A percentile compares a stretch with the other conserved stretches of the same genome.
These are phyloP conservation scores for Globodera rostochiensis DNA, from an alignment of 1,140 invertebrate species.

Conservation along the genomic window DNA sequence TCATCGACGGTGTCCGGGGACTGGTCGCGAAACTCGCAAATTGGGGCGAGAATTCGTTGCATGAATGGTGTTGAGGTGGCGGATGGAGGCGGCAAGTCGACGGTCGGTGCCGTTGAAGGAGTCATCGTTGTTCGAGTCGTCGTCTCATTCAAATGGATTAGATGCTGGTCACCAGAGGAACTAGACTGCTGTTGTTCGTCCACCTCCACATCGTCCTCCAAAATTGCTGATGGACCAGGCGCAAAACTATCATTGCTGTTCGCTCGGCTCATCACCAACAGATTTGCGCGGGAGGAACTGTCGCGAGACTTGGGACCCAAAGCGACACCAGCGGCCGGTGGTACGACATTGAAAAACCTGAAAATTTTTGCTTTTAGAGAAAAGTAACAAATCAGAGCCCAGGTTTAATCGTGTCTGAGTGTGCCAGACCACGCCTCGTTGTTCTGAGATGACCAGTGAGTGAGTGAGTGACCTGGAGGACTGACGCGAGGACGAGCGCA, in stretches of 20 bases:
- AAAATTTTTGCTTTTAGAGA: too few species aligned
- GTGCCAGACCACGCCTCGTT: too few species aligned
- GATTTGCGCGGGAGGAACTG: conserved; percentile 34
- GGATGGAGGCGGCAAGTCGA: conserved; percentile 17
- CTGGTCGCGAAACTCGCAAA: conserved; percentile 31
- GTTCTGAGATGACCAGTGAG: too few species aligned
- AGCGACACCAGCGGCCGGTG: neutral
- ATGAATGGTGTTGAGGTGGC: conserved; percentile 23
- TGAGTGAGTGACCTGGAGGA: conserved; percentile 56
- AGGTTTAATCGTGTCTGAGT: too few species aligned
- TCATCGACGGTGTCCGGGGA: conserved; percentile 15
- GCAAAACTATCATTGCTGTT: conserved; percentile 45
- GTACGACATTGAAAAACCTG: conserved; percentile 32
- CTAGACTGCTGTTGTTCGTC: conserved; percentile 22
- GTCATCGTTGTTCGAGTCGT: neutral
- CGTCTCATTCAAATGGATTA: conserved; percentile 4
- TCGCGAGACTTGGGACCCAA: conserved; percentile 1
- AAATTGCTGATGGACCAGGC: conserved; percentile 31
- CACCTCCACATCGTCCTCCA: conserved; percentile 36
- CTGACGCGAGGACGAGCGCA: conserved; percentile 60
- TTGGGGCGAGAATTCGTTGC: conserved; percentile 34
- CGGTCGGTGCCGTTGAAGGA: neutral
- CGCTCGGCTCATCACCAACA: conserved; percentile 31
- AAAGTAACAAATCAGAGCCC: too few species aligned
- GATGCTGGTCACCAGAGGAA: neutral